Conservation (phyloP, 2,797 vertebrate species). For the Cuniculus paca region DNA sequence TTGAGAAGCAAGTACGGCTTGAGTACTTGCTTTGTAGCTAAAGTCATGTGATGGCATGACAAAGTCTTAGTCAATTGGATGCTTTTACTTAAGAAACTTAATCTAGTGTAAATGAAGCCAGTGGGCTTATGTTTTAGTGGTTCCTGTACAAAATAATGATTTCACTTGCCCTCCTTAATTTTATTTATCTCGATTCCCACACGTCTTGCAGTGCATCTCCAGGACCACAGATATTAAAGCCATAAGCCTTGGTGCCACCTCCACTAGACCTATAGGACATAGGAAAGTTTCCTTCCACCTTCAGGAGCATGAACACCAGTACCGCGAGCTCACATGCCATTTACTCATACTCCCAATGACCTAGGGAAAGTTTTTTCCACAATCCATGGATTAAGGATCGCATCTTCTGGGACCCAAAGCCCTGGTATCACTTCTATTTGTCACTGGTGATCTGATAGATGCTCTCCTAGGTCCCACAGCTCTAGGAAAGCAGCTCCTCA, state of each 20-base stretch:
- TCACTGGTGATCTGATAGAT: not conserved
- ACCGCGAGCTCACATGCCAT: not conserved
- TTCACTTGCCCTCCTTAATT: not conserved
- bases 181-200: not conserved
- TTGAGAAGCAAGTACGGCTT: not conserved
- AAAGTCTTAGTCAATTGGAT: not conserved
- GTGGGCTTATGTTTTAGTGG: not conserved
- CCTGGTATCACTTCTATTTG: not conserved
- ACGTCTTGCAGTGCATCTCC: rapidly evolving
- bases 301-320: not conserved
- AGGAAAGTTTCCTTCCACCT: not conserved
- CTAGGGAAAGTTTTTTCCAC: not conserved
- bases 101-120: not conserved
- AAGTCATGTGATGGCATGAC: not conserved
- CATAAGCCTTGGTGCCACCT: not conserved
- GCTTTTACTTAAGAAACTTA: not conserved
- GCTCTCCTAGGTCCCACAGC: too few species aligned
- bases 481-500: not conserved
- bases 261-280: not conserved
- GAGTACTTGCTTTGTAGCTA: not conserved
- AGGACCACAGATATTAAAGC: not conserved
- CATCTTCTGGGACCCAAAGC: not conserved
- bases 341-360: not conserved
- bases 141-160: not conserved
- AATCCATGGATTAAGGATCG: rapidly evolving